Base-by-base conservation (phyloP, 1,140 invertebrate genomes). In the Diprion similis region DNA sequence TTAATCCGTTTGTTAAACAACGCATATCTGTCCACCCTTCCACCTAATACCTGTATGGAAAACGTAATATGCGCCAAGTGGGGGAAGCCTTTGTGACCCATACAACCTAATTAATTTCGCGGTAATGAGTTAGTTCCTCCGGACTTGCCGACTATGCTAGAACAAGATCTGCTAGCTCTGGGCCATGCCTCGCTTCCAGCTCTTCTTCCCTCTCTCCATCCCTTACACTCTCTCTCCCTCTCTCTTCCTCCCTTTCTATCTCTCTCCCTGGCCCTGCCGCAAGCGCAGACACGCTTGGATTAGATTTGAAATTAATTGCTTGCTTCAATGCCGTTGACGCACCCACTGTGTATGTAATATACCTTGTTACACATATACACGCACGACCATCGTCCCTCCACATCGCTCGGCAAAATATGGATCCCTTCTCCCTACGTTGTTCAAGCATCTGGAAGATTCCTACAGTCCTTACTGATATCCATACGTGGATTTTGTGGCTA, bases 31-130 rank as follows among this genome's bases (percentile, higher is more conserved):
- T 37, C 24, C 24, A 37, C 24, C 24, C 24, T 37, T 37, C 24
- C 24, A 37, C 24, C 24, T 37, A 37, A 59, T 59, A 59, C 51
- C 51, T 59, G n/a, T 59, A 9, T 17, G 9, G 51, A 59, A 17
- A 59, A 59, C 8, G 24, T 37, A 37, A 59, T 17, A 59, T 59
- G 73, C 71, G 66, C 74, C 78, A 79, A 80, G 80, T 80, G 80
- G 79, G 24, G 24, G 24, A 37, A 37, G 81, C 81, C 82, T 85
- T 85, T 85, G 82, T 84, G 81, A 82, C 82, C 82, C 77, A 80
- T 79, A 81, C 80, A 83, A 85, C 79, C 83, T 83, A 85, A 85
- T 85, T 85, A 83, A 85, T 85, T 83, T 80, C 74, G 78, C 79
- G 79, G 78, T 85, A 85, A 85, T 85, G 82, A 84, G 80, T 84